Evolutionary conservation across 2,797 vertebrate species (phyloP), one percentile per base, ranked within the genome.

Genomic region (Protosalanx chinensis): DNA sequence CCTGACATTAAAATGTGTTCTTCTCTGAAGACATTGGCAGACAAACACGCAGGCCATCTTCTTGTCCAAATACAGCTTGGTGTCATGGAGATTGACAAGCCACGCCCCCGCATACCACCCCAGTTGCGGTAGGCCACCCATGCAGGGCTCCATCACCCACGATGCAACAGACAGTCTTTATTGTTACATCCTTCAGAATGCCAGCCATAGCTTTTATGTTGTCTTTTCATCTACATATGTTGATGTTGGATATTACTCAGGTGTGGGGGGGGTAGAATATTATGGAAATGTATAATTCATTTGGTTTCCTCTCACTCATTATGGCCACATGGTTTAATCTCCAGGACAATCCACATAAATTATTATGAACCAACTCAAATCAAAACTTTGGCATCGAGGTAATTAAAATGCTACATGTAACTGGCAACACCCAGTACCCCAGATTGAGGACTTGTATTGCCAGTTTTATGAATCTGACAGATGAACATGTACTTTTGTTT

Each of bases 71-170:
- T 4, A 62, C 56, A 1, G 66, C 66, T 80, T 15, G 65, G 33
- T 85, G 81, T 82, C 78, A 64, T 80, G 77, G 64, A 71, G 68
- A 74, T 78, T 76, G 83, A 79, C 77, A 75, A 37, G 63, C 79
- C 79, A 66, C 81, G 23, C 81, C 79, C 72, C 51, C 60, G 1
- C 64, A 76, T 82, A 80, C 87, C 76, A 30, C 85, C 85, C 81
- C 85, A 72, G 71, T 77, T 70, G 33, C 7, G 56, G 83, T 66
- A 16, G 70, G 76, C 91, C 88, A 90, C 89, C 88, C 88, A 88
- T 85, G 67, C 82, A 71, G 78, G 75, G 74, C 56, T 72, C 46
- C 69, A 69, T 64, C 78, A 75, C 72, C 76, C 80, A 65, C 49
- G 56, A 79, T 82, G 77, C 72, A 67, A 37, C n/a, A 59, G 37